These are phyloP conservation scores for Rhombomys opimus DNA, from an alignment of 2,113 vertebrate species.

Conservation along the genomic window DNA sequence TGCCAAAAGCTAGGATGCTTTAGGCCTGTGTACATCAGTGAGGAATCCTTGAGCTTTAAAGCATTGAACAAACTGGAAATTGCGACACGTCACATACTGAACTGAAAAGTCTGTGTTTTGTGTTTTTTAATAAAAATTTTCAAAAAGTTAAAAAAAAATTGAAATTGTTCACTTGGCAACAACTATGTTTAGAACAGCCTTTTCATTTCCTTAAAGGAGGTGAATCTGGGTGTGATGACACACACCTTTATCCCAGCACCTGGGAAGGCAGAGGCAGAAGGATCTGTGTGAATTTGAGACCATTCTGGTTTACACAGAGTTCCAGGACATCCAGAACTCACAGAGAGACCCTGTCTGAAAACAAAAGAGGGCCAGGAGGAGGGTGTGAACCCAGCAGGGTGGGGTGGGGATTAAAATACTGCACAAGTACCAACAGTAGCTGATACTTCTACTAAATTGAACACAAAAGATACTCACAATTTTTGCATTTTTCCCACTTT, in stretches of 20 bases:
- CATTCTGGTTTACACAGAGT: not conserved
- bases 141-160: slow-evolving; percentile 50
- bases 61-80: slow-evolving; percentile 89
- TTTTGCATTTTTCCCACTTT: slow-evolving; percentile 99
- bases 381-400: not conserved
- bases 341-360: not conserved
- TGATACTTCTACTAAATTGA: not conserved
- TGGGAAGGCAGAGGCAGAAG: not conserved
- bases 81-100: slow-evolving; percentile 81
- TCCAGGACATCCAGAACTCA: not conserved
- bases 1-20: slow-evolving; percentile 87
- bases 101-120: slow-evolving; percentile 79
- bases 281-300: not conserved
- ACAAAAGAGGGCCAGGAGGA: not conserved
- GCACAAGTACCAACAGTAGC: not conserved
- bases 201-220: not conserved
- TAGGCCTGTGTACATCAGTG: slow-evolving; percentile 75
- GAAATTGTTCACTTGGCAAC: not conserved
- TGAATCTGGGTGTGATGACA: not conserved
- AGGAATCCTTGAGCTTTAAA: slow-evolving; percentile 87
- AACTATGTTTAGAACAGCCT: not conserved
- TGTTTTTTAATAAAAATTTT: slow-evolving; percentile 76
- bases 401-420: not conserved
- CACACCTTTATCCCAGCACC: not conserved
- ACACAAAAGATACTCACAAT: slow-evolving; percentile 91